Evolutionary conservation across 1,140 invertebrate species (phyloP).

Genomic region (Nixonia krombeini): DNA sequence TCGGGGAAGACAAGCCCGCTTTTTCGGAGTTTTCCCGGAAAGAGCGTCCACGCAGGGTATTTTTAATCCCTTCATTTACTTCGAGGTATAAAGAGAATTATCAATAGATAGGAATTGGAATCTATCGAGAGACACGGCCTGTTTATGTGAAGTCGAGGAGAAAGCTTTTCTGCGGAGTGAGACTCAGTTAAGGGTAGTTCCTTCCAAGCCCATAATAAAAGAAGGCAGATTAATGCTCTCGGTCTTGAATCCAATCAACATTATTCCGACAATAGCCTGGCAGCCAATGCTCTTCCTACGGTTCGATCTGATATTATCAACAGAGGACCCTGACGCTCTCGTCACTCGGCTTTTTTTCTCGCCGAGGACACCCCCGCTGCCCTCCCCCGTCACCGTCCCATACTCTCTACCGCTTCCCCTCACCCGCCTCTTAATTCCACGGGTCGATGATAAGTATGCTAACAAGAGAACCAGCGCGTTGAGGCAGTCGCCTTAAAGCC

Average conservation of each 20-base stretch:
- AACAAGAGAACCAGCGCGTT: slow-evolving; percentile 61
- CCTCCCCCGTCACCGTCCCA: too few species aligned
- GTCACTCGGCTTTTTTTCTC: slow-evolving; percentile 41
- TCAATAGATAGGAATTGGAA: slow-evolving; percentile 13
- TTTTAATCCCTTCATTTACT: too few species aligned
- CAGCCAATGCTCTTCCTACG: slow-evolving; percentile 65
- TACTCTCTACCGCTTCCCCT: too few species aligned
- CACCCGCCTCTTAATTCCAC: slow-evolving; percentile 68
- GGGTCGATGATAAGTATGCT: slow-evolving; percentile 70
- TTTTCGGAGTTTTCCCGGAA: too few species aligned
- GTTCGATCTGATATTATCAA: slow-evolving; percentile 69
- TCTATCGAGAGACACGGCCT: slow-evolving; percentile 24
- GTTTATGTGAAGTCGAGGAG: slow-evolving; percentile 26
- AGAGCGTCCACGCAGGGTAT: too few species aligned
- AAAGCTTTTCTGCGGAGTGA: slow-evolving; percentile 23
- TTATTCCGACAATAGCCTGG: slow-evolving; percentile 69
- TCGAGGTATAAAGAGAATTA: background rate
- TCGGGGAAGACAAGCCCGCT: too few species aligned
- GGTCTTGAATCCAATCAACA: slow-evolving; percentile 72
- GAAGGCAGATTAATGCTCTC: slow-evolving; percentile 70
- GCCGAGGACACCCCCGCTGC: slow-evolving; percentile 27
- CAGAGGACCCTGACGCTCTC: slow-evolving; percentile 49
- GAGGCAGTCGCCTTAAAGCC: slow-evolving; percentile 53
- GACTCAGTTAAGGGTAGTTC: slow-evolving; percentile 28
- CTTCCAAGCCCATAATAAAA: slow-evolving; percentile 62